Conservation (phyloP, 2,113 vertebrate species). For the Pterocles orientalis region DNA sequence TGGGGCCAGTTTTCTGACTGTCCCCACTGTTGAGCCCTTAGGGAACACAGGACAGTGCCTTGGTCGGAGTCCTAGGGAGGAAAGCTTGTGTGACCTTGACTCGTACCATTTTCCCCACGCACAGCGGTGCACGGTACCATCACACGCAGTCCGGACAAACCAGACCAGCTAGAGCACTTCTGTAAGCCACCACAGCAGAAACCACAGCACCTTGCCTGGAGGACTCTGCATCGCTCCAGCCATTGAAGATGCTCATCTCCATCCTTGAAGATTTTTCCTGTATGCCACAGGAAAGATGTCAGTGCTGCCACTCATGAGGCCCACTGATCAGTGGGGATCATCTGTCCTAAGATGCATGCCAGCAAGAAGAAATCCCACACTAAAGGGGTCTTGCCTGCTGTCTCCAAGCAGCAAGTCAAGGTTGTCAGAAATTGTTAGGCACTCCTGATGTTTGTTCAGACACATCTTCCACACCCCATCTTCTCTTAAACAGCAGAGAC, state of each 20-base stretch:
- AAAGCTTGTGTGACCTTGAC: background rate
- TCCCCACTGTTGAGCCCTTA: background rate
- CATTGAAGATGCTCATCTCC: too few species aligned
- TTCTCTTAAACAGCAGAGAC: background rate
- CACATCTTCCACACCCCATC: accelerated
- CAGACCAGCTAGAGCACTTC: background rate
- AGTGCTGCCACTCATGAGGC: background rate
- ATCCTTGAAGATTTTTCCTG: background rate
- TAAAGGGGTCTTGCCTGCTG: background rate
- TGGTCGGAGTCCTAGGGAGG: background rate
- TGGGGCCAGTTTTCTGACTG: background rate
- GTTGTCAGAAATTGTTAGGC: background rate
- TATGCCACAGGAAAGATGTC: background rate
- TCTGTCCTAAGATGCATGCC: background rate
- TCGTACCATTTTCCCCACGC: background rate
- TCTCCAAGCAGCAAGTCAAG: accelerated
- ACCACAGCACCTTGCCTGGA: background rate
- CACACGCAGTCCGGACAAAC: background rate
- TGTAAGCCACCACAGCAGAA: background rate
- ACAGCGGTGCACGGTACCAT: too few species aligned
- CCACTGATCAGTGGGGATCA: background rate
- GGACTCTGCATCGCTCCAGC: background rate
- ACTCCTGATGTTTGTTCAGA: background rate
- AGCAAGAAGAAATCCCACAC: background rate
- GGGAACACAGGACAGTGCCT: background rate